A percentile compares a stretch with the other conserved stretches of the same genome.
phyloP scores from a whole-genome alignment of 2,888 invertebrate genomes.

The Pimpla rufipes region DNA sequence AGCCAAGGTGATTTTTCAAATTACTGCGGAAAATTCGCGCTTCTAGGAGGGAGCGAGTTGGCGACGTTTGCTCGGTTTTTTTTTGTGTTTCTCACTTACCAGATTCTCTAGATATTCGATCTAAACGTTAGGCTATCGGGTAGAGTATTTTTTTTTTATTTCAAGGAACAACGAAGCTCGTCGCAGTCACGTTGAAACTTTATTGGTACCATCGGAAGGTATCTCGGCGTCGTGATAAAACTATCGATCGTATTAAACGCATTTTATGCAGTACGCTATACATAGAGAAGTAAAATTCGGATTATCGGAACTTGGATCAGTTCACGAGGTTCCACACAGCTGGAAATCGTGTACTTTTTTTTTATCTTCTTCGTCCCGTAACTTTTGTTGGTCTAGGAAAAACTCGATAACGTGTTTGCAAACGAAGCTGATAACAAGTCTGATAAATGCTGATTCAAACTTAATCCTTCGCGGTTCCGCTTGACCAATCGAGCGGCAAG shows the following conservation, averaged over 20 bases:
- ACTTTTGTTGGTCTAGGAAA: not conserved
- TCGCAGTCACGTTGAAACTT: not conserved
- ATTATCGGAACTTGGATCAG: not conserved
- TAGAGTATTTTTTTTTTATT: not conserved
- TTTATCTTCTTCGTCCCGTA: not conserved
- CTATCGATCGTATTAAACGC: not conserved
- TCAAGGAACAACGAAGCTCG: not conserved
- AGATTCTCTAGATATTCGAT: conserved; percentile 6
- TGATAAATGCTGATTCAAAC: too few relatives aligned
- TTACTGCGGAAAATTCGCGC: conserved; percentile 9
- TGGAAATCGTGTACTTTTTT: conserved; percentile 1
- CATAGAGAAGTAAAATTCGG: not conserved
- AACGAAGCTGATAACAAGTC: too few relatives aligned
- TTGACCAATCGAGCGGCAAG: too few relatives aligned
- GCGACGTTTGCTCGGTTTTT: not conserved
- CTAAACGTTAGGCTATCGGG: conserved; percentile 15
- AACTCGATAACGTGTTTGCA: too few relatives aligned
- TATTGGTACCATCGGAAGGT: not conserved
- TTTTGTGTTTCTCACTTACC: conserved; percentile 9
- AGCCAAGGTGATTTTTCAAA: not conserved
- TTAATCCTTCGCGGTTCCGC: too few relatives aligned
- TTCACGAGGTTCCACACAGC: not conserved
- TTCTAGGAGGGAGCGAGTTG: not conserved
- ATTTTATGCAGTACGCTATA: not conserved
- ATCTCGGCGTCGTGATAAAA: not conserved